phyloP scores from a whole-genome alignment of 2,888 invertebrate genomes.

The Agapostemon virescens region DNA sequence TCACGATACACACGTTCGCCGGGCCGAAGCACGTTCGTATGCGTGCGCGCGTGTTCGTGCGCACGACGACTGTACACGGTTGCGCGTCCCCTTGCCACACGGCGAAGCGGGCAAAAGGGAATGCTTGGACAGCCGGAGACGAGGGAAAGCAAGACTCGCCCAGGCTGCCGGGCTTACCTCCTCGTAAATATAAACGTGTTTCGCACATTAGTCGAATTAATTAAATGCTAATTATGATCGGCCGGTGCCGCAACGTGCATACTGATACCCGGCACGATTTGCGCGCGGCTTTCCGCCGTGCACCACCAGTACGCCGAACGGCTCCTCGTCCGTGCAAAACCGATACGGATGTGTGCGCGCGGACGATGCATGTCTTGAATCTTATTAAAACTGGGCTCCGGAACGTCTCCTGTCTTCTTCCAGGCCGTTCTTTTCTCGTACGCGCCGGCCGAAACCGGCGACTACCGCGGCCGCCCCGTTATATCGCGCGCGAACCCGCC shows the following conservation, averaged over 20 bases:
- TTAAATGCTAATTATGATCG: constrained; percentile 77
- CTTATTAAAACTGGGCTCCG: constrained; percentile 62
- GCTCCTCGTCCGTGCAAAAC: background rate
- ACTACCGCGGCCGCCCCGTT: constrained; percentile 54
- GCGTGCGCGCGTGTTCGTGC: background rate
- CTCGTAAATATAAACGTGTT: constrained; percentile 74
- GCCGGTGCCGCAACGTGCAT: constrained; percentile 67
- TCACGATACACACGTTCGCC: constrained; percentile 32
- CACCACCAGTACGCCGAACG: background rate
- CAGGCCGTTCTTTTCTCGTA: constrained; percentile 34
- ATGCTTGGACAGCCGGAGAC: constrained; percentile 43
- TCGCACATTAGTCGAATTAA: constrained; percentile 77
- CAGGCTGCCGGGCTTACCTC: constrained; percentile 57
- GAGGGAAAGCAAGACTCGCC: constrained; percentile 56
- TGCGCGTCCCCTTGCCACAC: background rate
- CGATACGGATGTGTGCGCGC: background rate
- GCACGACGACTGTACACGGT: background rate
- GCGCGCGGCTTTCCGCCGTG: constrained; percentile 39
- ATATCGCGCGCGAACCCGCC: constrained; percentile 35
- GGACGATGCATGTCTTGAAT: constrained; percentile 63
- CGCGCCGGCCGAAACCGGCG: constrained; percentile 10
- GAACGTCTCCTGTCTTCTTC: constrained; percentile 29
- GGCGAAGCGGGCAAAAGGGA: constrained; percentile 38
- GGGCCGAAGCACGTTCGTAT: background rate
- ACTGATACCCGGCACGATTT: constrained; percentile 64